Evolutionary conservation across 1,140 invertebrate species (phyloP).

Genomic region (Eueides isabella): DNA sequence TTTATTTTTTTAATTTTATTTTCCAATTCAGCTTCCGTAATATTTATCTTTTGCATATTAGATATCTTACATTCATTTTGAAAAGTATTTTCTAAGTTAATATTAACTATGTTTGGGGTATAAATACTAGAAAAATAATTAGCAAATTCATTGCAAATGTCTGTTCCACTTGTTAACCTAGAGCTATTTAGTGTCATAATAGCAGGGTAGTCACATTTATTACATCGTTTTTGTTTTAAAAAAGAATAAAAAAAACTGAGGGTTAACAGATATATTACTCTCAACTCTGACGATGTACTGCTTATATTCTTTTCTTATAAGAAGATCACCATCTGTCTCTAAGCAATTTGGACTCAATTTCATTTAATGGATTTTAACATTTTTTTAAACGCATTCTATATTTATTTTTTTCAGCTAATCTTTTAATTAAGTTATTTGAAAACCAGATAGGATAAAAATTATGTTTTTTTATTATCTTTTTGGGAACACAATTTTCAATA

Average conservation of each 20-base stretch:
- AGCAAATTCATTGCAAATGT: conserved; percentile 22
- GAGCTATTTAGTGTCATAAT: conserved; percentile 18
- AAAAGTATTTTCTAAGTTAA: too few relatives aligned
- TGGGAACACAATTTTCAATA: conserved; percentile 29
- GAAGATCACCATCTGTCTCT: conserved; percentile 20
- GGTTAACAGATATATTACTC: conserved; percentile 23
- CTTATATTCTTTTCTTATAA: conserved; percentile 26
- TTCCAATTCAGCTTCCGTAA: conserved; percentile 1
- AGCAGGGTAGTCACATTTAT: conserved; percentile 27
- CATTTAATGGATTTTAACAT: conserved; percentile 37
- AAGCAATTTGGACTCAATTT: conserved; percentile 26
- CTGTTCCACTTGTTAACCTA: background rate
- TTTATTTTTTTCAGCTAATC: conserved; percentile 30
- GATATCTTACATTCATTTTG: too few relatives aligned
- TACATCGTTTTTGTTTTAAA: conserved; percentile 21
- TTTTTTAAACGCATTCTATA: conserved; percentile 27
- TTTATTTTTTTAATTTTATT: conserved; percentile 29
- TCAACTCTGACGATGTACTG: conserved; percentile 22
- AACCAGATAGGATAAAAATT: conserved; percentile 9
- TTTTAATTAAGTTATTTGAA: conserved; percentile 18
- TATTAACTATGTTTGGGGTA: background rate
- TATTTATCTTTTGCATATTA: background rate
- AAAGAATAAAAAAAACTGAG: conserved; percentile 32
- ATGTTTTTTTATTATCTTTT: conserved; percentile 17
- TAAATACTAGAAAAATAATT: conserved; percentile 26